These are phyloP conservation scores for Eupithecia dodoneata DNA, from an alignment of 2,888 invertebrate species.

Conservation along the genomic window DNA sequence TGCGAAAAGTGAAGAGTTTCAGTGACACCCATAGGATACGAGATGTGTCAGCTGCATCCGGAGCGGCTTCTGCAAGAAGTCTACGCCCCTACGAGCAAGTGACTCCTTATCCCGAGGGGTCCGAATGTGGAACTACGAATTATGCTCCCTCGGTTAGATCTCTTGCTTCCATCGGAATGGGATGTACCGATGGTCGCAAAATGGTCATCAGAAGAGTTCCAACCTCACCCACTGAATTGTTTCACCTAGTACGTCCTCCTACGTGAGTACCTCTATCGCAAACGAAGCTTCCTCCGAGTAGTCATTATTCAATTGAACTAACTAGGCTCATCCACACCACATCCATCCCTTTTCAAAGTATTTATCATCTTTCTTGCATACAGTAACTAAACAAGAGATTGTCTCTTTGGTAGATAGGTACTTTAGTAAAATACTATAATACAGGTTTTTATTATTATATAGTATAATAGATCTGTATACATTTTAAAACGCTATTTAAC, in stretches of 20 bases:
- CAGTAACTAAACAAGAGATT: neutral
- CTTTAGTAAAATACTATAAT: neutral
- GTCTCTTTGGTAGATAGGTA: neutral
- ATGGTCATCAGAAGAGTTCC: conserved; percentile 93
- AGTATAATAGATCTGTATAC: neutral
- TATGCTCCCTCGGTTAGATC: conserved; percentile 91
- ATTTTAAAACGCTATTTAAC: neutral
- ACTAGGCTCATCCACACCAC: conserved; percentile 51
- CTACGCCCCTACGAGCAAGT: conserved; percentile 80
- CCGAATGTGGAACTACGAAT: conserved; percentile 85
- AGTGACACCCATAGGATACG: conserved; percentile 79
- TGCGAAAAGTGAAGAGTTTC: conserved; percentile 82
- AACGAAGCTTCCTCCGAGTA: conserved; percentile 70
- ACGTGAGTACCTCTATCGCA: conserved; percentile 86
- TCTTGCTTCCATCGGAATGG: conserved; percentile 93
- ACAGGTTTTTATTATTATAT: neutral
- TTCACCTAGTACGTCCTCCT: conserved; percentile 93
- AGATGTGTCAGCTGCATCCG: conserved; percentile 74
- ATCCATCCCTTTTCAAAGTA: conserved; percentile 42
- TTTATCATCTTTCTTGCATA: conserved; percentile 5
- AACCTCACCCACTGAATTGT: conserved; percentile 92
- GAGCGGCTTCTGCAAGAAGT: conserved; percentile 78
- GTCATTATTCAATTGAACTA: conserved; percentile 78
- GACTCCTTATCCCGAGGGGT: conserved; percentile 81
- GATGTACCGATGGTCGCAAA: conserved; percentile 94